A percentile compares a stretch with the other conserved stretches of the same genome.
Evolutionary conservation across 2,113 vertebrate genomes (phyloP).

Genomic region (Isurus oxyrinchus): DNA sequence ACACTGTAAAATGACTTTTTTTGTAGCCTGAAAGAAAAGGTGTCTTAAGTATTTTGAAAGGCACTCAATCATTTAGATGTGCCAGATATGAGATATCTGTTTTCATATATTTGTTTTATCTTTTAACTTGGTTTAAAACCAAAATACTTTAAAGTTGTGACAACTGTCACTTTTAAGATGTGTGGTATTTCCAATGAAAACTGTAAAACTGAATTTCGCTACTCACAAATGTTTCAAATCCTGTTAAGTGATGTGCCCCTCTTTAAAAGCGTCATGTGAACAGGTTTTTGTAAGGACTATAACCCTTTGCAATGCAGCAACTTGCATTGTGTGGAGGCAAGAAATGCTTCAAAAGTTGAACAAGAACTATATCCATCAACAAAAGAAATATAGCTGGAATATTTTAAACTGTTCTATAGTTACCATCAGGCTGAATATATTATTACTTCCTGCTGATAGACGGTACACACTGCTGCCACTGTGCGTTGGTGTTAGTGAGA

Average conservation of each 20-base stretch:
- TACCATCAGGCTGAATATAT: not conserved
- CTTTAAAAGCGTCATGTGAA: not conserved
- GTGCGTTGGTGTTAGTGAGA: too few relatives aligned
- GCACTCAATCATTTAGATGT: not conserved
- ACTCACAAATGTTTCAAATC: not conserved
- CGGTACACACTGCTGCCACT: too few relatives aligned
- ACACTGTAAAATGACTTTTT: not conserved
- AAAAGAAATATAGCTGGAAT: not conserved
- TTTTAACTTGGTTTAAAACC: not conserved
- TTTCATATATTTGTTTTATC: not conserved
- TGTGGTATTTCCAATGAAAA: not conserved
- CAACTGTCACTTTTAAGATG: not conserved
- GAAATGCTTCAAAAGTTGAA: not conserved
- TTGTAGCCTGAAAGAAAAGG: not conserved
- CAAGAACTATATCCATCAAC: not conserved
- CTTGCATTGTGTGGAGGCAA: not conserved
- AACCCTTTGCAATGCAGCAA: not conserved
- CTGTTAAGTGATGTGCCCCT: not conserved
- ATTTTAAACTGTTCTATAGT: not conserved
- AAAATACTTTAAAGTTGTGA: not conserved
- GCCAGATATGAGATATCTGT: not conserved
- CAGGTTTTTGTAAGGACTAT: not conserved
- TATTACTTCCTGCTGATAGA: not conserved
- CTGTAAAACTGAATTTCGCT: not conserved
- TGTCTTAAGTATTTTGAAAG: slow-evolving; percentile 22